A percentile compares a stretch with the other conserved stretches of the same genome.
phyloP scores from a whole-genome alignment of 2,797 vertebrate species.

The Oreochromis grahami region DNA sequence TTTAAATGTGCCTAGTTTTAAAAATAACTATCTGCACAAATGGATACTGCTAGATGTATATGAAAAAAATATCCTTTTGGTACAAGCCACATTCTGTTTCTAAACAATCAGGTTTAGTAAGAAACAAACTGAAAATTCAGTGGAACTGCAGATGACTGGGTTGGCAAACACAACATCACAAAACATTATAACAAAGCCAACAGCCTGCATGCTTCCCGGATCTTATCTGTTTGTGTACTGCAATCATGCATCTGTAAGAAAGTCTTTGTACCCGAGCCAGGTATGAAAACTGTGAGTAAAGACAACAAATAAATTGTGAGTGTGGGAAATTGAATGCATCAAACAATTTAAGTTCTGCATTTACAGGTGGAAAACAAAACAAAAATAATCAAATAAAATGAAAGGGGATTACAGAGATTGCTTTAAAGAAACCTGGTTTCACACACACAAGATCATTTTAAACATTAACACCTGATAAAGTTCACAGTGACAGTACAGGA shows the following conservation, averaged over 20 bases:
- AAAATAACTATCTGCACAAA: background rate
- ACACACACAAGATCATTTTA: background rate
- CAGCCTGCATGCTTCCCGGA: rapidly evolving
- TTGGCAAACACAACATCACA: background rate
- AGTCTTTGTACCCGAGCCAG: background rate
- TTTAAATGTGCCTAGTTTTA: background rate
- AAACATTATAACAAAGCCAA: background rate
- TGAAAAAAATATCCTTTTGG: background rate
- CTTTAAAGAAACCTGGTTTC: background rate
- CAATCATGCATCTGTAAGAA: background rate
- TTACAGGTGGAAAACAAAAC: background rate
- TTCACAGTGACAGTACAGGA: background rate
- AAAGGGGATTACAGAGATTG: background rate
- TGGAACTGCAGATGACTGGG: background rate
- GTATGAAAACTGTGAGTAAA: background rate
- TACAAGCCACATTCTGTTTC: background rate
- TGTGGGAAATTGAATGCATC: background rate
- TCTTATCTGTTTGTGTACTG: background rate
- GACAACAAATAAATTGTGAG: background rate
- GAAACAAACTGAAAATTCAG: background rate
- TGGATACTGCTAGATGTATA: background rate
- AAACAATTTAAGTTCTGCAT: background rate
- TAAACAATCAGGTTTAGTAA: background rate
- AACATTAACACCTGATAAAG: background rate
- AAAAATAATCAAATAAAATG: background rate